Percentiles rank a stretch among this genome's conserved stretches.
These are phyloP conservation scores for Drosophila tropicalis DNA, from an alignment of 1,140 invertebrate genomes.

Conservation along the genomic window DNA sequence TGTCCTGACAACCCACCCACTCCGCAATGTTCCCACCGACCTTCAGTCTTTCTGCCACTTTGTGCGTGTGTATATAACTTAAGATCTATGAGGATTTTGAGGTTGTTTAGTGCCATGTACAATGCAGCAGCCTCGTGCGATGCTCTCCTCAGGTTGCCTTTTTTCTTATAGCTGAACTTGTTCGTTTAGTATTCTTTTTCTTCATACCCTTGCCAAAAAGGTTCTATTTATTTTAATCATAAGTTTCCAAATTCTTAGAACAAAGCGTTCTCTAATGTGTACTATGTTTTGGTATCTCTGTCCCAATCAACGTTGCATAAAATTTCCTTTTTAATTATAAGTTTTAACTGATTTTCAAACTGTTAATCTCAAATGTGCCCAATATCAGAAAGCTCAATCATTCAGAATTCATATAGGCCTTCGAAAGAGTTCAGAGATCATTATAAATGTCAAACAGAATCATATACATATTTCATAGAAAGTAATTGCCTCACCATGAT, in stretches of 20 bases:
- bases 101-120: slow-evolving; percentile 79
- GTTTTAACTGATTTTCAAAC: no score
- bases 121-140: slow-evolving; percentile 37
- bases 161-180: slow-evolving; percentile 1
- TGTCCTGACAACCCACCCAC: neutral
- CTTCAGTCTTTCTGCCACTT: slow-evolving; percentile 26
- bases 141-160: slow-evolving; percentile 32
- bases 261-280: no score
- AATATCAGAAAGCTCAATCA: no score
- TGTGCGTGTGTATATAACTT: slow-evolving; percentile 70
- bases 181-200: neutral
- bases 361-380: no score
- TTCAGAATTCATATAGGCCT: no score
- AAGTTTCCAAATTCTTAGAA: neutral
- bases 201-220: neutral
- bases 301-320: no score
- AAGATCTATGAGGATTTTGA: slow-evolving; percentile 79
- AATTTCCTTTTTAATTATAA: no score
- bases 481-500: no score
- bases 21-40: neutral
- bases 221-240: neutral
- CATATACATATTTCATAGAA: no score
- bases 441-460: no score
- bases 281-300: no score
- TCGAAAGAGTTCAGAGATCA: no score